A percentile compares a stretch with the other conserved stretches of the same genome.
Evolutionary conservation across 2,797 vertebrate genomes (phyloP).

Genomic region (Paguma larvata): DNA sequence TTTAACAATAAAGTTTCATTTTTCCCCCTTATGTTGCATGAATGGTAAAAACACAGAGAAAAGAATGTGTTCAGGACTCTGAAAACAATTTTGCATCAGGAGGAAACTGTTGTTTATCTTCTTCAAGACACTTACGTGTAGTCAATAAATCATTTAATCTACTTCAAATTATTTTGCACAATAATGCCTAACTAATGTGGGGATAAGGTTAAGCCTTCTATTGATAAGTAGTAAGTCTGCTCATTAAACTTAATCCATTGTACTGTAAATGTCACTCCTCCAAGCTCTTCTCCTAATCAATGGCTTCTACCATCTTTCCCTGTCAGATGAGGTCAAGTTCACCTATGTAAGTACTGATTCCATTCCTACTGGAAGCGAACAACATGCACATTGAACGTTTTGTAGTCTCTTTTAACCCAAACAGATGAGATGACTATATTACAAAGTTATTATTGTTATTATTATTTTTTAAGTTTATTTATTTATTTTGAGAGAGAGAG

Average conservation of each 20-base stretch:
- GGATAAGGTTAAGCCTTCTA: slow-evolving; percentile 78
- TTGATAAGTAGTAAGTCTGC: slow-evolving; percentile 70
- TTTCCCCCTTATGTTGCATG: not conserved
- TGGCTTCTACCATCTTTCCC: slow-evolving; percentile 66
- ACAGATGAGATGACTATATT: not conserved
- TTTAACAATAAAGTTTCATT: not conserved
- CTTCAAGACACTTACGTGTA: slow-evolving; percentile 54
- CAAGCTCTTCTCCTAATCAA: slow-evolving; percentile 81
- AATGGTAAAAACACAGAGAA: slow-evolving; percentile 19
- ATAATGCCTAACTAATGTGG: slow-evolving; percentile 67
- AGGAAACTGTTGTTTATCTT: slow-evolving; percentile 67
- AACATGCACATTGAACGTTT: slow-evolving; percentile 14
- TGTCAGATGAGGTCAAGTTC: slow-evolving; percentile 78
- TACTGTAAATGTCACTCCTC: slow-evolving; percentile 80
- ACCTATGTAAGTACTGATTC: slow-evolving; percentile 69
- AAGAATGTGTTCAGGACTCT: not conserved
- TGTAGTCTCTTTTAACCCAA: slow-evolving; percentile 14
- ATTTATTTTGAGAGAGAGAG: no score
- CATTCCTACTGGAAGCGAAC: slow-evolving; percentile 67
- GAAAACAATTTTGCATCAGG: not conserved
- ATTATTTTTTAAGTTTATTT: no score
- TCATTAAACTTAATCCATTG: slow-evolving; percentile 82
- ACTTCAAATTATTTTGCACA: slow-evolving; percentile 82
- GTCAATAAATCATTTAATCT: slow-evolving; percentile 82
- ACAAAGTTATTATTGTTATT: not conserved